Conservation (phyloP, 2,113 vertebrate species). For the Orthonyx spaldingii region DNA sequence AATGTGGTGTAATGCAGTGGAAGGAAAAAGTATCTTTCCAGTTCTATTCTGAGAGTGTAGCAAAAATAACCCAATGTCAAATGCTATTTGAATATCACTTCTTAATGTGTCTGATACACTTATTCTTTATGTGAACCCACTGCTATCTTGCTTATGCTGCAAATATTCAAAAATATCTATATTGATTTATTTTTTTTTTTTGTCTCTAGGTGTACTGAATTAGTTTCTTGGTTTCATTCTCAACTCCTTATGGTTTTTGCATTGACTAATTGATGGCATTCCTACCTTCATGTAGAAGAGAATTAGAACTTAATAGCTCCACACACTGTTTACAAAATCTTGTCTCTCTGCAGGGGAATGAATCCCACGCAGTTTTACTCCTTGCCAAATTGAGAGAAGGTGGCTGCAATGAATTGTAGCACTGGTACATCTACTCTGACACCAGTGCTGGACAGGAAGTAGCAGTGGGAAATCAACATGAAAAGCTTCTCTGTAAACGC, state of each 20-base stretch:
- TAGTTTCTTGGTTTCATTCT: not conserved
- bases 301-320: not conserved
- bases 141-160: not conserved
- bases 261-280: not conserved
- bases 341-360: not conserved
- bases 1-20: not conserved
- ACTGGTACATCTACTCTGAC: rapidly evolving
- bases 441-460: not conserved
- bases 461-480: not conserved
- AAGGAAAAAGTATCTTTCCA: not conserved
- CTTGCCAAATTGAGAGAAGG: not conserved
- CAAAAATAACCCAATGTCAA: constrained; percentile 57
- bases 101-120: constrained; percentile 16
- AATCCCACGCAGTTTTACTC: not conserved
- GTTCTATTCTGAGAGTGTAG: not conserved
- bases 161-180: not conserved
- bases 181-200: not conserved
- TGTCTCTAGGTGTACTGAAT: not conserved
- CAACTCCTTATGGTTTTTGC: not conserved
- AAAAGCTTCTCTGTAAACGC: not conserved
- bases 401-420: not conserved
- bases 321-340: not conserved
- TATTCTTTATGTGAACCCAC: not conserved
- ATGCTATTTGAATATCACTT: constrained; percentile 11
- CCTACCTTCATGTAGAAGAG: not conserved